Conservation (phyloP, 2,113 vertebrate genomes). For the Tor tambroides region DNA sequence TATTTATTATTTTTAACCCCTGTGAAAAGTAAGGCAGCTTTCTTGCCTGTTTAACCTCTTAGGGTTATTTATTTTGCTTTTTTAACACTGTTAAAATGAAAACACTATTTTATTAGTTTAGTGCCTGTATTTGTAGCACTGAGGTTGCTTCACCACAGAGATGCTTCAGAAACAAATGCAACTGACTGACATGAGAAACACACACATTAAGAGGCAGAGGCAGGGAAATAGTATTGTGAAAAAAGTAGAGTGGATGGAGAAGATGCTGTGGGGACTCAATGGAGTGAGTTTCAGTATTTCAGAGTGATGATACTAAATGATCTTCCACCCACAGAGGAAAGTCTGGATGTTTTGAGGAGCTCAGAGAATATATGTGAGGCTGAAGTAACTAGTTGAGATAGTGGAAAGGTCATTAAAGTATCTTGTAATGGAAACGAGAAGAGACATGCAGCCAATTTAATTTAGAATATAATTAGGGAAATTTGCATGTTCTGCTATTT, state of each 20-base stretch:
- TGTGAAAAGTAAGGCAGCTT: slow-evolving; percentile 17
- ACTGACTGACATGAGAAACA: not conserved
- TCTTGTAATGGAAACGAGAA: not conserved
- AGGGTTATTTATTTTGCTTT: not conserved
- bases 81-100: not conserved
- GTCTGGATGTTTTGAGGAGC: not conserved
- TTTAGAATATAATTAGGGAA: not conserved
- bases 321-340: not conserved
- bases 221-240: not conserved
- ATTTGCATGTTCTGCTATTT: not conserved
- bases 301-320: not conserved
- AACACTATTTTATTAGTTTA: not conserved
- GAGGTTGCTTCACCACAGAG: not conserved
- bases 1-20: slow-evolving; percentile 26
- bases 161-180: not conserved
- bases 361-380: not conserved
- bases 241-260: no score
- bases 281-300: not conserved
- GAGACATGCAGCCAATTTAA: not conserved
- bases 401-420: not conserved
- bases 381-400: not conserved
- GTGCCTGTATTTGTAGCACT: not conserved
- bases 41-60: slow-evolving; percentile 1
- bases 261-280: not conserved
- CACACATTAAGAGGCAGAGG: not conserved